Conservation (phyloP, 2,797 vertebrate species). For the Mallotus villosus region DNA sequence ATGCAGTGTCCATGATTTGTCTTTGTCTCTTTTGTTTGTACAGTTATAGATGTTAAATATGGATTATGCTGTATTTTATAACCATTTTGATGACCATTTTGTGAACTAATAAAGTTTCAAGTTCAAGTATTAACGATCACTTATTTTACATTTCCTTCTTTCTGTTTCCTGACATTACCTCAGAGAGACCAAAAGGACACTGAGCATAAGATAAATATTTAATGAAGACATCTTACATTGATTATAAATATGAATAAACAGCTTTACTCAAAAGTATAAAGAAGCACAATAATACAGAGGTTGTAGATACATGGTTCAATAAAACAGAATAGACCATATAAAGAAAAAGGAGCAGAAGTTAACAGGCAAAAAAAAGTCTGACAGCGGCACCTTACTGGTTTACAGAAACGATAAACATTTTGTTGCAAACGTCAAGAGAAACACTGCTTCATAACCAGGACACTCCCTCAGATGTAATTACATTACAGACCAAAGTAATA, state of each 20-base stretch:
- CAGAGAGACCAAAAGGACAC: no score
- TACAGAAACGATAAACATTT: background rate
- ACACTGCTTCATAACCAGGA: background rate
- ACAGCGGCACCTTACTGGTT: background rate
- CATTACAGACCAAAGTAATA: background rate
- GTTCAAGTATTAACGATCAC: constrained; percentile 38
- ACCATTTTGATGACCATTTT: constrained; percentile 54
- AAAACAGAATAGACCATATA: background rate
- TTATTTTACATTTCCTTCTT: background rate
- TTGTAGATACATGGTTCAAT: background rate
- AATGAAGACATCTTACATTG: background rate
- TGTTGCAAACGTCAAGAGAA: no score
- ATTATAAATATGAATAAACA: background rate
- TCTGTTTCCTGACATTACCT: background rate
- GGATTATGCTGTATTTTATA: constrained; percentile 59
- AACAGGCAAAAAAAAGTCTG: no score
- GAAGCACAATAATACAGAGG: background rate
- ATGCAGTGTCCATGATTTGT: background rate
- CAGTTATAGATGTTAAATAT: constrained; percentile 41
- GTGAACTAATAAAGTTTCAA: constrained; percentile 75
- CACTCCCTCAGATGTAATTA: background rate
- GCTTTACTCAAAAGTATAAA: background rate
- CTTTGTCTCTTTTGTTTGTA: constrained; percentile 40
- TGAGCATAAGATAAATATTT: background rate
- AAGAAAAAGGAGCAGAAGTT: background rate